Percentiles rank a stretch among this genome's conserved stretches.
Evolutionary conservation across 2,113 vertebrate genomes (phyloP).

Genomic region (Otis tarda): DNA sequence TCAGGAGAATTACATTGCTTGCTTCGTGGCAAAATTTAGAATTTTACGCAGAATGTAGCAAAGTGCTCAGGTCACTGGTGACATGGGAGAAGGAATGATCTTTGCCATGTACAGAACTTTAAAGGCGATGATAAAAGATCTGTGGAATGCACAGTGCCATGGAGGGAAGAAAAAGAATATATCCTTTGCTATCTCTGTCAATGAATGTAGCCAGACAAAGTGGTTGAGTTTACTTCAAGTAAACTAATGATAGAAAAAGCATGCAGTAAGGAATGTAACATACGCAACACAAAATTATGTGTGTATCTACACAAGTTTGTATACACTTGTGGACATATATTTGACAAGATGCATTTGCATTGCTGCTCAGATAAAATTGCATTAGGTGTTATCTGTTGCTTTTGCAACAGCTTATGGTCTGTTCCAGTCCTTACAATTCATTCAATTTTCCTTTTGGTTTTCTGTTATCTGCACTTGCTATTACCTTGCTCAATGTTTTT

Average conservation of each 20-base stretch:
- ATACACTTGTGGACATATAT: not conserved
- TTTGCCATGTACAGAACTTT: not conserved
- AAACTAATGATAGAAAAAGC: not conserved
- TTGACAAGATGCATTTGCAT: not conserved
- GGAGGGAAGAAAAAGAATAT: not conserved
- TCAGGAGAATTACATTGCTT: not conserved
- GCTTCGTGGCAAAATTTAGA: not conserved
- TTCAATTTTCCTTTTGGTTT: not conserved
- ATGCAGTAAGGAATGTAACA: not conserved
- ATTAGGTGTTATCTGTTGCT: not conserved
- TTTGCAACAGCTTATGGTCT: not conserved
- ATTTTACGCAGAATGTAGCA: not conserved
- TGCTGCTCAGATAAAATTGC: not conserved
- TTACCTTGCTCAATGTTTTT: not conserved
- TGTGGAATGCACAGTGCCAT: not conserved
- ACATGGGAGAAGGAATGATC: not conserved
- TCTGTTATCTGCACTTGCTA: not conserved
- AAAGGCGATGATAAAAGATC: not conserved
- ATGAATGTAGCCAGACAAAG: not conserved
- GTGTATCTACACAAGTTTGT: not conserved
- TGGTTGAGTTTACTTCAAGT: not conserved
- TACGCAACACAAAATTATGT: not conserved
- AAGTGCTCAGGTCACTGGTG: not conserved
- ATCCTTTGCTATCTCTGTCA: not conserved
- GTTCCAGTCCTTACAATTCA: not conserved